Base-by-base conservation (phyloP, 1,140 invertebrate genomes). In the Trichonephila clavipes region DNA sequence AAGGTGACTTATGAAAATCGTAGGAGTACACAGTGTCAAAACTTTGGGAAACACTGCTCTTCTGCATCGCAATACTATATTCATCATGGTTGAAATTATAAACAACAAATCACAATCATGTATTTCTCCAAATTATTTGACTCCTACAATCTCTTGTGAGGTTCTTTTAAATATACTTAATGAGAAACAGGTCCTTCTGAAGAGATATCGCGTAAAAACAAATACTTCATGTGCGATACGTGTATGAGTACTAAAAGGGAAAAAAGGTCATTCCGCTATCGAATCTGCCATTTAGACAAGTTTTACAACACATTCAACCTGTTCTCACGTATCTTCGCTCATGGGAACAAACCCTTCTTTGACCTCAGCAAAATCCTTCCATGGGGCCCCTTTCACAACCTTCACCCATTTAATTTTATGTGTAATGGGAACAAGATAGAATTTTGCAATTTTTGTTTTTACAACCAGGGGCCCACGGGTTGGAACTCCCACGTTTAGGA, bases 341-440 rank as follows among this genome's bases (percentile, higher is more conserved):
- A 34, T 77, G 72, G 72, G 72, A 77, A 77, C 14, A 77, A 77
- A 34, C 72, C 72, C 72, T 77, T 77, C 72, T 14, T 77, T 77
- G 72, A 77, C 72, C 72, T 28, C 24, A 77, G 18, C 14, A 14
- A 19, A 6, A 24, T 28, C 72, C 72, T 34, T 6, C 28, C 10
- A 24, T 28, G 28, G 72, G 24, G 24, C 72, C 69, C 72, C 28
- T 21, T 77, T 28, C 0, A 40, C 16, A 77, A 77, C 72, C 72
- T 77, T 77, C 72, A 77, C 72, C 72, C 72, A 77, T 77, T 77
- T 77, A 77, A 77, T 77, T 77, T 77, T 77, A 28, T 77, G 72
- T 77, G 72, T 77, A 77, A 77, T 77, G 28, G 28, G 72, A 77
- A 34, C 72, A 28, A 14, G 72, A 40, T 40, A 77, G 72, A 16